Percentiles rank a stretch among this genome's conserved stretches.
Evolutionary conservation across 2,888 invertebrate species (phyloP).

Genomic region (Enchytraeus crypticus): DNA sequence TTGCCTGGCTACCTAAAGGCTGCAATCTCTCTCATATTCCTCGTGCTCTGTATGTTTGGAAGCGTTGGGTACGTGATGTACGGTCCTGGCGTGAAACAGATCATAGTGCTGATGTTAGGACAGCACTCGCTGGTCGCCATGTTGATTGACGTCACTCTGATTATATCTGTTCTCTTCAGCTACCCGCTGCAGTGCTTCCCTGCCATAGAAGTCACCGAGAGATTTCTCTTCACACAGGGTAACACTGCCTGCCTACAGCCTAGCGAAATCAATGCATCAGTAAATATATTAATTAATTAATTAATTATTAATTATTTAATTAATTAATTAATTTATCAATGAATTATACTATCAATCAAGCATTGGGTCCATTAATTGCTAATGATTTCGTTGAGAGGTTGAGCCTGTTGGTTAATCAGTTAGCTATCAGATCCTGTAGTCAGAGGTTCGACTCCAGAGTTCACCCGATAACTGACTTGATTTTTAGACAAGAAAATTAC

Average conservation of each 20-base stretch:
- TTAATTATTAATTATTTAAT: no score
- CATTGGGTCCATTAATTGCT: no score
- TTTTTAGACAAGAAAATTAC: no score
- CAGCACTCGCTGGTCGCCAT: slow-evolving; percentile 27
- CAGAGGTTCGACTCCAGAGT: no score
- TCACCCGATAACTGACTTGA: no score
- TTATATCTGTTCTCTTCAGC: slow-evolving; percentile 39
- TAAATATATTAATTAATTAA: no score
- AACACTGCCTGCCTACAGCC: background rate
- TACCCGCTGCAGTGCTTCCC: slow-evolving; percentile 45
- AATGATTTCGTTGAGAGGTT: no score
- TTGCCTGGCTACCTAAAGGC: slow-evolving; percentile 39
- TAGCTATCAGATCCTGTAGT: no score
- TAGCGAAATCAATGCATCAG: no score
- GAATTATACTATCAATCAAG: no score
- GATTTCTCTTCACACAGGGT: slow-evolving; percentile 34
- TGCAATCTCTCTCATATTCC: slow-evolving; percentile 31
- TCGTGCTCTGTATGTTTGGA: slow-evolving; percentile 37
- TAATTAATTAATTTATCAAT: no score
- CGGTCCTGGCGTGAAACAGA: slow-evolving; percentile 37
- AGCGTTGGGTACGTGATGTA: slow-evolving; percentile 40
- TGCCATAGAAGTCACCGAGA: slow-evolving; percentile 39
- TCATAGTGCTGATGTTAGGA: slow-evolving; percentile 39
- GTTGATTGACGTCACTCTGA: slow-evolving; percentile 38
- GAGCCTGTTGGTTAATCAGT: no score